phyloP scores from a whole-genome alignment of 1,140 invertebrate species.

The Drosophila micromelanica region DNA sequence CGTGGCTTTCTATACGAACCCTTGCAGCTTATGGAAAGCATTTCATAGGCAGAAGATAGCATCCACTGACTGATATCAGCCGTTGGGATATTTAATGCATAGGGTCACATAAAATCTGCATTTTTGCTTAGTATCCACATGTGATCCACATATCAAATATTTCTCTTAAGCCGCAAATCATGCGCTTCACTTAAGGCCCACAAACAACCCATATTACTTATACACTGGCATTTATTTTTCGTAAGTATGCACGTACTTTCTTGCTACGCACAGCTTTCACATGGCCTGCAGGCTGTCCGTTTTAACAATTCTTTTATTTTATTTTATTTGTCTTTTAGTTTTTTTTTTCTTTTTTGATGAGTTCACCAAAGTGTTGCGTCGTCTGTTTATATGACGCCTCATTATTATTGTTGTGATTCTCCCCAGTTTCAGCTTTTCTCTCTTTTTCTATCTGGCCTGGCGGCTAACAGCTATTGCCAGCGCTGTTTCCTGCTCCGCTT shows the following conservation, averaged over 20 bases:
- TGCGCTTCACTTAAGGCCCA: conserved; percentile 16
- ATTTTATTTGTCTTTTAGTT: background rate
- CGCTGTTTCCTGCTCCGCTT: conserved; percentile 67
- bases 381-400: conserved; percentile 70
- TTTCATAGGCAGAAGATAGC: conserved; percentile 44
- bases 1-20: background rate
- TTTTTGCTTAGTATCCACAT: conserved; percentile 12
- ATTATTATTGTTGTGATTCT: conserved; percentile 66
- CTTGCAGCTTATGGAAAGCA: conserved; percentile 16
- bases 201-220: conserved; percentile 15
- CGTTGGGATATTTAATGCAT: conserved; percentile 34
- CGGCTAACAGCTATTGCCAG: conserved; percentile 60
- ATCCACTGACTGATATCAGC: conserved; percentile 57
- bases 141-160: conserved; percentile 6
- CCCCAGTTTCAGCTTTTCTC: background rate
- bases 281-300: background rate
- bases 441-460: conserved; percentile 47
- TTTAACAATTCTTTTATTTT: conserved; percentile 3
- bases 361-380: conserved; percentile 67
- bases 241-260: no score
- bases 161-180: conserved; percentile 21
- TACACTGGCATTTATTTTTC: background rate
- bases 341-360: background rate
- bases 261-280: conserved; percentile 16
- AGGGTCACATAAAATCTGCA: background rate